Evolutionary conservation across 1,140 invertebrate genomes (phyloP), one percentile per base, ranked within the genome.

Genomic region (Hylaeus anthracinus): DNA sequence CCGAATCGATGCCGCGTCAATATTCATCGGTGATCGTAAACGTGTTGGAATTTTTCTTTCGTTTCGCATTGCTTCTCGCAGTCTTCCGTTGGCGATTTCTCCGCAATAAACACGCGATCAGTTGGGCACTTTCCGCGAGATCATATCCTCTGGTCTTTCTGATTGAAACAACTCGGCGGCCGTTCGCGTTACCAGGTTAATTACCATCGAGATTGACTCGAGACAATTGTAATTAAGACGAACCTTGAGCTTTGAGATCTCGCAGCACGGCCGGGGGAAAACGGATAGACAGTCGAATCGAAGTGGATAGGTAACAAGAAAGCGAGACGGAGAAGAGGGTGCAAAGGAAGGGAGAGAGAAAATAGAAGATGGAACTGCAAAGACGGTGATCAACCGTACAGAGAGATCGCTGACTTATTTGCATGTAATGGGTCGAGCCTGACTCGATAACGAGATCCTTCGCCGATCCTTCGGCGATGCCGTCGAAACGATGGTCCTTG

Each of bases 191-290:
- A 87, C 86, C 85, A 81, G 85, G 86, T 91, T 93, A 91, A 93
- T 93, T 93, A 92, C 90, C 92, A 93, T 93, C 88, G 91, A 93
- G 91, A 93, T 93, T 93, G 92, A 93, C 91, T 93, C 90, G 89
- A 92, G 92, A 92, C 91, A 93, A 93, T 88, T 92, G 92, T 93
- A 93, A 93, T 93, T 92, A 93, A 93, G 92, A 93, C 87, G 90
- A 91, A 90, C 87, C 89, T 86, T 67, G 80, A 83, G 91, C 92
- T 93, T 93, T 93, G 91, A 90, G 88, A 88, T 91, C 87, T 88
- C 84, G 80, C 77, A 72, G 87, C 87, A 82, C 83, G 78, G 66
- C 15, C 39, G 41, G 75, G 86, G 82, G 71, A 61, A 58, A 76
- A 67, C 64, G 67, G 58, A 71, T 67, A 73, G 77, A 81, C 74